A percentile compares a stretch with the other conserved stretches of the same genome.
Conservation (phyloP, 2,888 invertebrate genomes). For the Drosophila macrospina region DNA sequence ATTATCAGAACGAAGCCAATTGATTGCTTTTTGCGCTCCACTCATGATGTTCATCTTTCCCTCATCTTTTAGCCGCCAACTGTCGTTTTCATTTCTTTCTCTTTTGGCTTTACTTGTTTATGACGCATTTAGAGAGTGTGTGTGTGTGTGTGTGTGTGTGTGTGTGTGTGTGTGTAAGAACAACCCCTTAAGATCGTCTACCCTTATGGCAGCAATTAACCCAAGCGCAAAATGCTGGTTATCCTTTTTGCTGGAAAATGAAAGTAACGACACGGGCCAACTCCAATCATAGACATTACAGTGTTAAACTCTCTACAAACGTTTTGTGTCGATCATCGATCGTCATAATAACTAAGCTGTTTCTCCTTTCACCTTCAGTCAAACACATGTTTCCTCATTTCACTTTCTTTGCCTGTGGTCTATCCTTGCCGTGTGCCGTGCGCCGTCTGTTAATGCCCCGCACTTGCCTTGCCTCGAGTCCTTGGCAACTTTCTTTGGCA, state of each 20-base stretch:
- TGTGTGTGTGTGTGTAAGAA: too few species aligned
- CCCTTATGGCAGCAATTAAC: slow-evolving; percentile 64
- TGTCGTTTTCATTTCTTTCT: slow-evolving; percentile 48
- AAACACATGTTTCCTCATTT: slow-evolving; percentile 67
- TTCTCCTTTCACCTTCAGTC: slow-evolving; percentile 57
- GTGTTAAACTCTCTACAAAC: not conserved
- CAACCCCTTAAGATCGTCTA: slow-evolving; percentile 66
- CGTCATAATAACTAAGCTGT: slow-evolving; percentile 40
- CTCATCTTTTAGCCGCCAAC: slow-evolving; percentile 48
- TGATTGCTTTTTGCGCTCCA: slow-evolving; percentile 53
- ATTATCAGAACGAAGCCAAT: slow-evolving; percentile 45
- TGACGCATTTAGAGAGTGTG: slow-evolving; percentile 57
- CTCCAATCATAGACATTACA: slow-evolving; percentile 39
- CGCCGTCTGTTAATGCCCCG: slow-evolving; percentile 56
- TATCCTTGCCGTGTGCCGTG: slow-evolving; percentile 53
- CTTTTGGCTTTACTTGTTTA: slow-evolving; percentile 37
- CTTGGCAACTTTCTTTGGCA: slow-evolving; percentile 56
- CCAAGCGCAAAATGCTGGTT: slow-evolving; percentile 52
- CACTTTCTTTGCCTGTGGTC: slow-evolving; percentile 56
- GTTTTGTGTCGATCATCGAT: slow-evolving; percentile 54
- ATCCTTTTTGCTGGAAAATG: slow-evolving; percentile 33
- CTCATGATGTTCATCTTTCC: not conserved
- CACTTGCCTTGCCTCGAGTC: slow-evolving; percentile 70
- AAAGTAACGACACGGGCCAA: slow-evolving; percentile 59
- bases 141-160: too few species aligned